phyloP scores from a whole-genome alignment of 2,888 invertebrate genomes.

The Ecdyonurus torrentis region DNA sequence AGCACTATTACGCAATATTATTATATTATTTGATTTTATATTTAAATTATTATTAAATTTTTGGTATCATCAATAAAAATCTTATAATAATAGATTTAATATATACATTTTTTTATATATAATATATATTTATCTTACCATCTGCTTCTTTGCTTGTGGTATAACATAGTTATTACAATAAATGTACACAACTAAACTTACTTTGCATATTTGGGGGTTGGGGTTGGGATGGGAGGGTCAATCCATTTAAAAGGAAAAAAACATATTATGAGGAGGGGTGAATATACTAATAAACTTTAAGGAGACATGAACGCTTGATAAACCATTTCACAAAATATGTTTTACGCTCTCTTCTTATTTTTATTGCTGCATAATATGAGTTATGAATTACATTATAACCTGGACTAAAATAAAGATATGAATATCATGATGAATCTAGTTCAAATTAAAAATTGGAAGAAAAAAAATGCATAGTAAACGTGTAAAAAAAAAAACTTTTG shows the following conservation, averaged over 20 bases:
- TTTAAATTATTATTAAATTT: neutral
- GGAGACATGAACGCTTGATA: neutral
- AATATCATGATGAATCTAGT: too few species aligned
- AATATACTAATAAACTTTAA: neutral
- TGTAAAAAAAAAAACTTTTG: too few species aligned
- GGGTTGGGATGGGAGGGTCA: neutral
- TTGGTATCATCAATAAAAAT: neutral
- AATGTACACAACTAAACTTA: neutral
- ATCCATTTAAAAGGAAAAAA: neutral
- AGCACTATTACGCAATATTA: too few species aligned
- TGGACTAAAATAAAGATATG: too few species aligned
- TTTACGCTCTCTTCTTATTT: too few species aligned
- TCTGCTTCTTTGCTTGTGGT: neutral
- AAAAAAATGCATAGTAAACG: too few species aligned
- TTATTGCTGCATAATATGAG: too few species aligned
- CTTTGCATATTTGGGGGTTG: neutral
- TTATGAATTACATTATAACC: too few species aligned
- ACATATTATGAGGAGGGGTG: neutral
- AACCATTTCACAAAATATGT: too few species aligned
- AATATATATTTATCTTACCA: neutral
- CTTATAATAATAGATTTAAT: neutral
- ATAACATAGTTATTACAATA: neutral
- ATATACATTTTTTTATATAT: neutral
- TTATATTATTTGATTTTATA: too few species aligned
- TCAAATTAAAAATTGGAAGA: too few species aligned